Base-by-base conservation (phyloP, 2,888 invertebrate species). In the Tortrix viridana region DNA sequence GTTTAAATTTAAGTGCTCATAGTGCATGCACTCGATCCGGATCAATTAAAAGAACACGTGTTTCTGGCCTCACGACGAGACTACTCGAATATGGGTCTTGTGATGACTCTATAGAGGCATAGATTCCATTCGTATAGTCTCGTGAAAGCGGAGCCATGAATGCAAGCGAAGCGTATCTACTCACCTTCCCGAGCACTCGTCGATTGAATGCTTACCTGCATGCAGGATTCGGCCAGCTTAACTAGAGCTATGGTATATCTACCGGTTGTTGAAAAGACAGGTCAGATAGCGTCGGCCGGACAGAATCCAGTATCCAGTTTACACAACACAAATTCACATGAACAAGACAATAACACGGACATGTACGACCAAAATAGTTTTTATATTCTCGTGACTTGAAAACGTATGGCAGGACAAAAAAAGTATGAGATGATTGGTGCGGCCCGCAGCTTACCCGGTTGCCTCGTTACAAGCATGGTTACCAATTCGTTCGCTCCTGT, bases 341-440 rank as follows among this genome's bases (percentile, higher is more conserved):
- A 89, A 91, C 91, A 90, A 89, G 89, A 90, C 90, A 89, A 81
- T 85, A 77, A 81, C 80, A 80, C 80, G 76, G 80, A 85, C 83
- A 87, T 80, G 88, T 84, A 89, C 92, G 92, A 92, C 92, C 92
- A 92, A 92, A 92, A 92, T 92, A 86, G 92, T 91, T 92, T 92
- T 92, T 89, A 76, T 74, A 70, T 67, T 81, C 74, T 77, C 88
- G 80, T 82, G 76, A 82, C 83, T 63, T 55, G 50, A 52, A 53
- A 71, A 81, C 80, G 85, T 80, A 67, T 89, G 89, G 88, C 88
- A 88, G 84, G 88, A 84, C 82, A 69, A 72, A 72, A 79, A 72
- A 76, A 69, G 74, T 73, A 75, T 78, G 76, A 77, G 74, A 76
- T 80, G 84, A 78, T 76, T 74, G 82, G 86, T 88, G 87, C 88